These are phyloP conservation scores for Hypena proboscidalis DNA, from an alignment of 2,888 invertebrate species.

Conservation along the genomic window DNA sequence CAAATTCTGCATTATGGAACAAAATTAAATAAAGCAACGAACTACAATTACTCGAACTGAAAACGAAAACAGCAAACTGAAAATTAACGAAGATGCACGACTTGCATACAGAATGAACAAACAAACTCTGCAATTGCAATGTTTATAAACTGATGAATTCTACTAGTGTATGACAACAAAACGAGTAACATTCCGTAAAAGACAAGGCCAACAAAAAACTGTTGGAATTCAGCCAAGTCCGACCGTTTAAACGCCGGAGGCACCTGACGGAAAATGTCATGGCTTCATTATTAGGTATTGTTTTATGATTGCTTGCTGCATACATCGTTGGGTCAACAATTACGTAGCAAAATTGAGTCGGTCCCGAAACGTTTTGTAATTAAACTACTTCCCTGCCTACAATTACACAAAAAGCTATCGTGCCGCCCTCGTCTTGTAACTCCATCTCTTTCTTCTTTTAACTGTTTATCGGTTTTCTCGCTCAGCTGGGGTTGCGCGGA, in stretches of 20 bases:
- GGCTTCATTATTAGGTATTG: slow-evolving; percentile 58
- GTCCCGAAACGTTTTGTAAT: slow-evolving; percentile 17
- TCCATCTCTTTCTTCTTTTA: neutral
- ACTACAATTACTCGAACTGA: slow-evolving; percentile 2
- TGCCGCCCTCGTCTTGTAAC: neutral
- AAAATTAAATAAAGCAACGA: slow-evolving; percentile 2
- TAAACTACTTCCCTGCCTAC: slow-evolving; percentile 14
- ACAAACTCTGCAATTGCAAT: slow-evolving; percentile 42
- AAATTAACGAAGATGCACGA: slow-evolving; percentile 35
- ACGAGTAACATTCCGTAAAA: slow-evolving; percentile 50
- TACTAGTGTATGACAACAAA: slow-evolving; percentile 39
- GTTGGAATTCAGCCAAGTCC: slow-evolving; percentile 64
- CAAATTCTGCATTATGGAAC: neutral
- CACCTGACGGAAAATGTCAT: slow-evolving; percentile 61
- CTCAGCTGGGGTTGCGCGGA: neutral
- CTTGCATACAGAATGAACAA: slow-evolving; percentile 24
- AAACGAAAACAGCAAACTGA: slow-evolving; percentile 19
- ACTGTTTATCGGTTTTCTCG: neutral
- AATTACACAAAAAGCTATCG: neutral
- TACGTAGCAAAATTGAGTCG: slow-evolving; percentile 19
- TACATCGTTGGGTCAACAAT: slow-evolving; percentile 10
- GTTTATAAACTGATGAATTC: slow-evolving; percentile 41
- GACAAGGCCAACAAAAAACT: slow-evolving; percentile 55
- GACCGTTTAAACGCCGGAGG: slow-evolving; percentile 56
- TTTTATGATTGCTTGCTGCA: slow-evolving; percentile 46